phyloP scores from a whole-genome alignment of 1,140 invertebrate genomes.

The Antheraea pernyi region DNA sequence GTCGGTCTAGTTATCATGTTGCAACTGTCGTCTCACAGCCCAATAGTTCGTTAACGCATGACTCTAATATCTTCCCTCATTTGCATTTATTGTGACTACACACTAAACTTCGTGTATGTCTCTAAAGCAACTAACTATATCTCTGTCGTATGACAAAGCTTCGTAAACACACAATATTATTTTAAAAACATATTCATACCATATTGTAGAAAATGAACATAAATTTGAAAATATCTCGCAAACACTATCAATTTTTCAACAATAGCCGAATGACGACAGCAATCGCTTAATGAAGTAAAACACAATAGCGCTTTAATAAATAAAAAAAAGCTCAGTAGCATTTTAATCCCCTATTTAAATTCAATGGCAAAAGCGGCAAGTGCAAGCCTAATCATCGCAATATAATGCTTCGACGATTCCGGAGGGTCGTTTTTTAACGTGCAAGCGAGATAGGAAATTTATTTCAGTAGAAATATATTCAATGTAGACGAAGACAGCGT shows the following conservation, averaged over 20 bases:
- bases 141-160: no score
- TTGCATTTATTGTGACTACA: no score
- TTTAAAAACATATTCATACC: not conserved
- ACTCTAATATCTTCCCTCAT: no score
- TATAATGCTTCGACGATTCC: constrained; percentile 69
- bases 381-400: constrained; percentile 75
- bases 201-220: not conserved
- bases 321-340: constrained; percentile 54
- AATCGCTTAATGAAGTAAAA: constrained; percentile 69
- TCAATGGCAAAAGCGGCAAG: constrained; percentile 69
- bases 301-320: constrained; percentile 74
- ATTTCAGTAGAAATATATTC: constrained; percentile 18
- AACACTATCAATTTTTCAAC: constrained; percentile 18
- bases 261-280: constrained; percentile 51
- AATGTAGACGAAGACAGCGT: constrained; percentile 35
- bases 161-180: no score
- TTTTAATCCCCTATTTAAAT: constrained; percentile 78
- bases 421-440: constrained; percentile 59
- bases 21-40: no score
- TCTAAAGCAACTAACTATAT: no score
- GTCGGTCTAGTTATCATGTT: no score
- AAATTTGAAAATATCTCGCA: not conserved
- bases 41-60: no score
- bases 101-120: no score
- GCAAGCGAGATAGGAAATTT: constrained; percentile 41